phyloP scores from a whole-genome alignment of 2,888 invertebrate genomes.

The Drosophila tanythrix region DNA sequence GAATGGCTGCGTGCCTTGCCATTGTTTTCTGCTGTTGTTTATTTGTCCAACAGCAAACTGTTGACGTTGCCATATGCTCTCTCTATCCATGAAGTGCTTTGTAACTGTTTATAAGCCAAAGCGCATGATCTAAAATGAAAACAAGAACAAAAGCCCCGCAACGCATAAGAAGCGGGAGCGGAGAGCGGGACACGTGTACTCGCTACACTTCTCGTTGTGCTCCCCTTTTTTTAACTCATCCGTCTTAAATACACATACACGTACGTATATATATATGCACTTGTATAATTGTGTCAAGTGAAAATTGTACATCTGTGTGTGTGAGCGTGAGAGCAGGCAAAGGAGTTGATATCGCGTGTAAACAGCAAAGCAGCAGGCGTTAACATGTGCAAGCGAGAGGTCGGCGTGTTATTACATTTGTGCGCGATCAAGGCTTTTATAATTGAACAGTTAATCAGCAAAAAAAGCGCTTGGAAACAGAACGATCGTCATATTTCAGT shows the following conservation, averaged over 20 bases:
- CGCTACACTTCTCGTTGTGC: conserved; percentile 36
- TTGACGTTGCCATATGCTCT: conserved; percentile 71
- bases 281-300: conserved; percentile 64
- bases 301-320: conserved; percentile 4
- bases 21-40: conserved; percentile 55
- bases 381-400: conserved; percentile 42
- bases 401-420: background rate
- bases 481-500: conserved; percentile 50
- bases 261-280: conserved; percentile 15
- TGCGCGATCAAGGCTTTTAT: conserved; percentile 26
- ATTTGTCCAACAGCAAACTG: conserved; percentile 66
- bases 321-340: conserved; percentile 40
- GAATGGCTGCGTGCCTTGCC: conserved; percentile 31
- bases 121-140: conserved; percentile 65
- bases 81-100: conserved; percentile 41
- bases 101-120: conserved; percentile 70
- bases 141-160: conserved; percentile 45
- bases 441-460: conserved; percentile 69
- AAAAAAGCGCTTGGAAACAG: conserved; percentile 58
- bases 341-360: conserved; percentile 62
- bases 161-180: conserved; percentile 25
- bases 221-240: conserved; percentile 49
- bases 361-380: conserved; percentile 13
- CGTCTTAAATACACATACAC: conserved; percentile 9
- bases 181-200: conserved; percentile 2